These are phyloP conservation scores for Phrynosoma platyrhinos DNA, from an alignment of 2,113 vertebrate species.

Conservation along the genomic window DNA sequence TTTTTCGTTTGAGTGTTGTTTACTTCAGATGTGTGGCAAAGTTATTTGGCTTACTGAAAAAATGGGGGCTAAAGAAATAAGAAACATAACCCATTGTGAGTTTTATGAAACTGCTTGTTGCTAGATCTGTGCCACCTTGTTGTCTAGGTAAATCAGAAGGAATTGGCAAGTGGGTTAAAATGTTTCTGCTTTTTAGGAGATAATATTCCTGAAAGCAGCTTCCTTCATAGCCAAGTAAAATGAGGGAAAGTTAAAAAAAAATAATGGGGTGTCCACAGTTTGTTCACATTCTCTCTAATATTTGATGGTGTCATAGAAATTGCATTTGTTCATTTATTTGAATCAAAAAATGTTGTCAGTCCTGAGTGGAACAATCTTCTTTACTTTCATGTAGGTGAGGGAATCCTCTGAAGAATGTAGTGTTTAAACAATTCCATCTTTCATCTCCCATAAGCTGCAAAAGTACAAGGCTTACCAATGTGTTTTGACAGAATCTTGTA, in stretches of 20 bases:
- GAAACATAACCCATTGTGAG: background rate
- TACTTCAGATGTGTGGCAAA: background rate
- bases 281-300: background rate
- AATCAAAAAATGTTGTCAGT: background rate
- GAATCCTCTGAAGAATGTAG: background rate
- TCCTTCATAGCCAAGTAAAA: background rate
- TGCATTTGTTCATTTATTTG: background rate
- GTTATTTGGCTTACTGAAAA: background rate
- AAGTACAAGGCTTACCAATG: background rate
- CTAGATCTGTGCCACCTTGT: background rate
- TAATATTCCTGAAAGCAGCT: background rate
- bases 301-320: background rate
- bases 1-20: background rate
- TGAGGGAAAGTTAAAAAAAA: background rate
- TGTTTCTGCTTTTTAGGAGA: background rate
- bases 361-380: background rate
- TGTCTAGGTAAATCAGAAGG: background rate
- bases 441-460: background rate
- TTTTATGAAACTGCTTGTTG: background rate
- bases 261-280: background rate
- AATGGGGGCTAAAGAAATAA: background rate
- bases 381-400: slow-evolving; percentile 7
- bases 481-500: background rate
- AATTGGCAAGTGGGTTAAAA: background rate
- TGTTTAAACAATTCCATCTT: background rate